phyloP scores from a whole-genome alignment of 2,113 vertebrate species.

The Arvicanthis niloticus region DNA sequence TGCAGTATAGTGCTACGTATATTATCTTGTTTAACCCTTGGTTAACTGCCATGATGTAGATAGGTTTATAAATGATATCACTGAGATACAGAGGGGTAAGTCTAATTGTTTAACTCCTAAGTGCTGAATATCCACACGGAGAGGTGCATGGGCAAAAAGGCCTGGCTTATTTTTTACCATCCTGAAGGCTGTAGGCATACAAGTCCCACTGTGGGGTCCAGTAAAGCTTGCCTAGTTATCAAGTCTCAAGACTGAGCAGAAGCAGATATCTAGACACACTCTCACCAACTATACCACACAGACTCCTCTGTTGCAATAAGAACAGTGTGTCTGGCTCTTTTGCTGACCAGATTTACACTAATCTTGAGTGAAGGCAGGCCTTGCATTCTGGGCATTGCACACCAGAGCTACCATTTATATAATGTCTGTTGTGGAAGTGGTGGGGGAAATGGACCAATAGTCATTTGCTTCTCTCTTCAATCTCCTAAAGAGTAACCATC shows the following conservation, averaged over 20 bases:
- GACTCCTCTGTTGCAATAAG: not conserved
- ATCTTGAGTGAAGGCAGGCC: not conserved
- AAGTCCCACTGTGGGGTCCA: not conserved
- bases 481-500: not conserved
- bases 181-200: not conserved
- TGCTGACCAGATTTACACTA: not conserved
- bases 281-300: conserved; percentile 47
- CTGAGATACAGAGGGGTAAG: not conserved
- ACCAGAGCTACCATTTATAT: not conserved
- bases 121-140: not conserved
- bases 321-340: conserved; percentile 45
- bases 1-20: not conserved
- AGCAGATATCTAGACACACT: not conserved
- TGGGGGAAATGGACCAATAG: not conserved
- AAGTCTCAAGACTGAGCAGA: not conserved
- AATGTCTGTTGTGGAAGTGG: not conserved
- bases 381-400: not conserved
- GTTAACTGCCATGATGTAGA: not conserved
- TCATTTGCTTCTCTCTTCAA: conserved; percentile 6
- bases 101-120: not conserved
- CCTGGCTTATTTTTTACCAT: not conserved
- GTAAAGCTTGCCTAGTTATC: not conserved
- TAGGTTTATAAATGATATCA: conserved; percentile 35
- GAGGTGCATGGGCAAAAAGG: not conserved
- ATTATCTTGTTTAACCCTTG: not conserved